Base-by-base conservation (phyloP, 2,113 vertebrate genomes). In the Piprites chloris region DNA sequence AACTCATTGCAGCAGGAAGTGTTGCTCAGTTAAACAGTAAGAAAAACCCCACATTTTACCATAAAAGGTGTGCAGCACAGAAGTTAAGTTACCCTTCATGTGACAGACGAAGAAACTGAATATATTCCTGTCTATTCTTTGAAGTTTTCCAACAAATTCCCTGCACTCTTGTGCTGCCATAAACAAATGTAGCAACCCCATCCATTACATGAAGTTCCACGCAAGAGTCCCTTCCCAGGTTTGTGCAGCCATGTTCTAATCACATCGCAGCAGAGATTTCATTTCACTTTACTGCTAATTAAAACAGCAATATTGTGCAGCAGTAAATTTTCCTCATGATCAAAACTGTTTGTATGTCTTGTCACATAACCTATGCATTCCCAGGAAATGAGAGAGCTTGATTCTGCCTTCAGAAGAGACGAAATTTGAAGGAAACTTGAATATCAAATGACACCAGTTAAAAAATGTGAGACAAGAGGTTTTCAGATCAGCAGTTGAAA, bases 401-500 rank as follows among this genome's bases (percentile, higher is more conserved):
- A 89, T 93, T 95, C 92, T 95, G 66, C 69, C 90, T 93, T 94
- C 92, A 97, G 92, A 96, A 8, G 2, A 92, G 94, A 87, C 52
- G 72, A 66, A 93, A 85, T 87, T 72, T 95, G 95, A 95, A 87
- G 93, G 83, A 96, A 96, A 97, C 90, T 89, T 86, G 85, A 93
- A 94, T 96, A 96, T 82, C 80, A 96, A 94, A 93, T 93, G 92
- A 92, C 86, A 92, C 4, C 7, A 95, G 88, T 90, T 94, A 67
- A 85, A 88, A 93, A 95, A 89, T 66, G 56, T 42, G 79, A 96
- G 90, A 96, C 71, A 47, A 88, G 90, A 94, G 76, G 44, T 79
- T 96, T 95, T 95, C 86, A 90, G 88, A 94, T 90, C 83, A 75
- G 76, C 47, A 92, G 93, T 90, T 96, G 95, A 93, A 97, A 97